These are phyloP conservation scores for Girardinus metallicus DNA, from an alignment of 2,797 vertebrate species.

Conservation along the genomic window DNA sequence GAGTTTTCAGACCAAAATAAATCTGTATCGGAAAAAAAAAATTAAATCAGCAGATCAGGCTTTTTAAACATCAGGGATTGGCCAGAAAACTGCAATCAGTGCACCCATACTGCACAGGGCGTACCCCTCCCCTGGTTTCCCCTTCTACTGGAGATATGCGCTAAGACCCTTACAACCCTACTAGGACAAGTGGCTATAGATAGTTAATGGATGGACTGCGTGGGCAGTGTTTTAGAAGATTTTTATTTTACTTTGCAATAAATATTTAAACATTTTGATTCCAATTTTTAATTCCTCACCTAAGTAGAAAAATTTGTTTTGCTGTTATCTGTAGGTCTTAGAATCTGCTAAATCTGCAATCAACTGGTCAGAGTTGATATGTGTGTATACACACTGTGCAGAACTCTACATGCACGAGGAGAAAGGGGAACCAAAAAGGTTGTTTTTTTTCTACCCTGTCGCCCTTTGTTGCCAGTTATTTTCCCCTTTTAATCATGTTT, in stretches of 20 bases:
- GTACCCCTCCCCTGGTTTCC: fast-evolving
- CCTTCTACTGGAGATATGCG: not conserved
- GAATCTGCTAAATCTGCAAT: not conserved
- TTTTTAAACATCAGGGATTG: not conserved
- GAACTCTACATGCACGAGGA: not conserved
- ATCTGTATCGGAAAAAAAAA: too few relatives aligned
- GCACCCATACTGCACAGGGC: not conserved
- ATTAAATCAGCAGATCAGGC: not conserved
- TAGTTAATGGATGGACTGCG: not conserved
- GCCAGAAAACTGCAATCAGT: not conserved
- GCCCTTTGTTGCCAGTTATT: slow-evolving; percentile 43
- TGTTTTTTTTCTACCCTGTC: slow-evolving; percentile 48
- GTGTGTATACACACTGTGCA: not conserved
- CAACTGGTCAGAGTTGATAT: not conserved
- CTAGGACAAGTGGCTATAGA: not conserved
- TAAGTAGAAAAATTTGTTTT: not conserved
- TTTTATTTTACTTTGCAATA: not conserved
- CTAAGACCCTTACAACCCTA: not conserved
- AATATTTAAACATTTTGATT: not conserved
- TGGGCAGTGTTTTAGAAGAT: not conserved
- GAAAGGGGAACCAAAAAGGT: slow-evolving; percentile 1
- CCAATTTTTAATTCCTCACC: not conserved
- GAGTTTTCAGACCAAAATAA: not conserved
- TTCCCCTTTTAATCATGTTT: slow-evolving; percentile 63
- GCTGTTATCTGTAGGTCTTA: not conserved